Conservation (phyloP, 2,797 vertebrate genomes). For the Brachyalestes nurse region DNA sequence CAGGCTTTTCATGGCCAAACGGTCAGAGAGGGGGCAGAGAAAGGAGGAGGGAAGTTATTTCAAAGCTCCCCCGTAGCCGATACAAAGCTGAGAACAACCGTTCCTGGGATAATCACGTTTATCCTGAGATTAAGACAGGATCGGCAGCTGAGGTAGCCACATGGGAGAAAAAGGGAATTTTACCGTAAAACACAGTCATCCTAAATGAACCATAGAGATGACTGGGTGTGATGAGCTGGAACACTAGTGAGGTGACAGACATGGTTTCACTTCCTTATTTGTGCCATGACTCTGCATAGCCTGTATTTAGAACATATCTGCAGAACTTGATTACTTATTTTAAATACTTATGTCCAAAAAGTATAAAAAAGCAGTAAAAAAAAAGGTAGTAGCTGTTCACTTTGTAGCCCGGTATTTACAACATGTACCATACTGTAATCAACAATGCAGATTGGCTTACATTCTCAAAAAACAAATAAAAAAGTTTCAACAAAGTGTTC, state of each 20-base stretch:
- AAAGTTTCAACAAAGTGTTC: background rate
- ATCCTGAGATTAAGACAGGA: slow-evolving; percentile 93
- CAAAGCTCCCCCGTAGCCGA: slow-evolving; percentile 87
- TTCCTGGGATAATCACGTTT: slow-evolving; percentile 88
- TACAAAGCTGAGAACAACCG: slow-evolving; percentile 90
- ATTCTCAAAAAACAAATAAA: background rate
- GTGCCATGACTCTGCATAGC: background rate
- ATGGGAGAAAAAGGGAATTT: slow-evolving; percentile 62
- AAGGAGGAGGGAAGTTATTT: slow-evolving; percentile 81
- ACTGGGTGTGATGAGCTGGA: slow-evolving; percentile 18
- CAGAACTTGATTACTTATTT: background rate
- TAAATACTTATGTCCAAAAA: background rate
- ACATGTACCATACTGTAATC: background rate
- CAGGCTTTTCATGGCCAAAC: slow-evolving; percentile 83
- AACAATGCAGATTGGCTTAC: background rate
- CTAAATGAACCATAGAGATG: slow-evolving; percentile 52
- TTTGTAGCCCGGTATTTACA: background rate
- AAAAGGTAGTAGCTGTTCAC: background rate
- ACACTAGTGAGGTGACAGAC: background rate
- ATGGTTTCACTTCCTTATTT: background rate
- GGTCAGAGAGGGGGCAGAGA: slow-evolving; percentile 83
- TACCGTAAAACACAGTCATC: slow-evolving; percentile 69
- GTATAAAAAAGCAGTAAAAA: background rate
- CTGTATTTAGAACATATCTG: background rate
- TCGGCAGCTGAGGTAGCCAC: slow-evolving; percentile 85